These are phyloP conservation scores for Camponotus vicinus DNA, from an alignment of 1,140 invertebrate genomes.

Conservation along the genomic window DNA sequence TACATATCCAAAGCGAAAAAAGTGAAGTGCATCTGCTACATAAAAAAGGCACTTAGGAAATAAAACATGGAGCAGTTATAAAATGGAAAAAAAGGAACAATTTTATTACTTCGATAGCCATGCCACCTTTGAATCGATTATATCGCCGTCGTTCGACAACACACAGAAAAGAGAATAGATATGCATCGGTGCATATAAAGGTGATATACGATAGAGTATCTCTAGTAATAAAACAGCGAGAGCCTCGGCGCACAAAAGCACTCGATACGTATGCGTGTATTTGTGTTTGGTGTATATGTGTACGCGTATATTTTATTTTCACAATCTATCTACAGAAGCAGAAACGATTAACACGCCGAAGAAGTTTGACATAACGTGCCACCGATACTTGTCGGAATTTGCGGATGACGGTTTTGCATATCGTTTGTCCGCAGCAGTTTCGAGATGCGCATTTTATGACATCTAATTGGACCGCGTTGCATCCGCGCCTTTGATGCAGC, in stretches of 20 bases:
- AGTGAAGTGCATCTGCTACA: background rate
- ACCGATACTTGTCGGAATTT: constrained; percentile 48
- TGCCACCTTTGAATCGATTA: constrained; percentile 49
- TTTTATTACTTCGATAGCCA: constrained; percentile 51
- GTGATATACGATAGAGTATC: constrained; percentile 53
- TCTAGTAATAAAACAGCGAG: constrained; percentile 47
- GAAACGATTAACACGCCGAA: constrained; percentile 46
- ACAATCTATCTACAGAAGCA: constrained; percentile 25
- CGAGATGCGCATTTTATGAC: constrained; percentile 8
- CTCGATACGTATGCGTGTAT: background rate
- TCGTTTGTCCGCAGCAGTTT: constrained; percentile 28
- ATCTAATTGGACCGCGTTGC: constrained; percentile 31
- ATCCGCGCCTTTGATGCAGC: constrained; percentile 51
- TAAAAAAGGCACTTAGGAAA: constrained; percentile 8
- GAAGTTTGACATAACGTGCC: constrained; percentile 5
- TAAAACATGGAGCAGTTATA: background rate
- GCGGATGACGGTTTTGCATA: constrained; percentile 39
- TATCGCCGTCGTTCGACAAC: constrained; percentile 43
- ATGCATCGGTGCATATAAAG: constrained; percentile 44
- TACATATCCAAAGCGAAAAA: constrained; percentile 13
- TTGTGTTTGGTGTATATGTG: too few species aligned
- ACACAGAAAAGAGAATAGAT: constrained; percentile 36
- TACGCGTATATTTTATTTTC: constrained; percentile 21
- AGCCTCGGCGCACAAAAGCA: constrained; percentile 38
- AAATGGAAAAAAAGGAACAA: constrained; percentile 15